These are phyloP conservation scores for Ormyrus pomaceus DNA, from an alignment of 2,888 invertebrate species.

Conservation along the genomic window DNA sequence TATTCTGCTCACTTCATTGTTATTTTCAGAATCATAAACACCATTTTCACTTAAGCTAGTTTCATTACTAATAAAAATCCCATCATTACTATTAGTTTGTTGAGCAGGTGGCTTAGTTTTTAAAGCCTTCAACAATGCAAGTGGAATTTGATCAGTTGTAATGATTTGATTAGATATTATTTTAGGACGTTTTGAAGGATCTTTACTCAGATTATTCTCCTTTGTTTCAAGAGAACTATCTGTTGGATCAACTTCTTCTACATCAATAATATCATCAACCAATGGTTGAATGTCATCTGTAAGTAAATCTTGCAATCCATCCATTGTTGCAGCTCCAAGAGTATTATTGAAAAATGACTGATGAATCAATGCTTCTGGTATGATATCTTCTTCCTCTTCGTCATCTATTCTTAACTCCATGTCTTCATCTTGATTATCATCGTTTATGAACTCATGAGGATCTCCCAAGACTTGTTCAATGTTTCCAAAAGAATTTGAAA, in stretches of 20 bases:
- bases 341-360: conserved; percentile 28
- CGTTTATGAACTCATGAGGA: conserved; percentile 28
- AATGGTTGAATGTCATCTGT: conserved; percentile 59
- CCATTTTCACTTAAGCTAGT: neutral
- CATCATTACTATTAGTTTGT: neutral
- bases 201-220: conserved; percentile 14
- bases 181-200: conserved; percentile 60
- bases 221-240: conserved; percentile 5
- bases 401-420: conserved; percentile 47
- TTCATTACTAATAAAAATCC: neutral
- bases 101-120: conserved; percentile 44
- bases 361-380: conserved; percentile 60
- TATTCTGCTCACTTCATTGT: conserved; percentile 18
- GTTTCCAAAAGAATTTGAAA: conserved; percentile 38
- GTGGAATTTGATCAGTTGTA: conserved; percentile 65
- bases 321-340: conserved; percentile 11
- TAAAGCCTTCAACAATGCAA: conserved; percentile 61
- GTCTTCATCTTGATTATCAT: conserved; percentile 45
- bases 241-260: neutral
- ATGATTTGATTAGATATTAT: conserved; percentile 68
- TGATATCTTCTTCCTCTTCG: conserved; percentile 62
- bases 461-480: conserved; percentile 37
- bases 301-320: conserved; percentile 57
- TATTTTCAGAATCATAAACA: conserved; percentile 24
- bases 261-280: conserved; percentile 16